These are phyloP conservation scores for Charadrius vociferus DNA, from an alignment of 2,113 vertebrate species.

Conservation along the genomic window DNA sequence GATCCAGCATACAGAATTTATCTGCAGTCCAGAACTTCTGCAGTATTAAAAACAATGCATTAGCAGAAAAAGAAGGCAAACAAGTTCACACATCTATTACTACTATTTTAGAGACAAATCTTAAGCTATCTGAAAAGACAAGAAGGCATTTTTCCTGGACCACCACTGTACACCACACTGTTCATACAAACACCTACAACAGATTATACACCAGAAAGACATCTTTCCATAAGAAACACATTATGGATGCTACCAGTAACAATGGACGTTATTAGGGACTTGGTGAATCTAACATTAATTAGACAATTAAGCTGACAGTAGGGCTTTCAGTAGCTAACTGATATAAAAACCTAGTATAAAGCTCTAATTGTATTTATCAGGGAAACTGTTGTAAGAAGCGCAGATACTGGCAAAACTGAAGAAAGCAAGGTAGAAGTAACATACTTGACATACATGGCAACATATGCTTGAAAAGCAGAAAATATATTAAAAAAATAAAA, in stretches of 20 bases:
- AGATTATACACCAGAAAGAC: not conserved
- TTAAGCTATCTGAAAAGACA: not conserved
- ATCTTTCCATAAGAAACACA: not conserved
- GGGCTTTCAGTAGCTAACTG: not conserved
- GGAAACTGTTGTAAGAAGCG: not conserved
- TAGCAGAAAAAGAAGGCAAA: not conserved
- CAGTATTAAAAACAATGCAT: not conserved
- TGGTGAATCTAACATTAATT: not conserved
- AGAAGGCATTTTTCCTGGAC: not conserved
- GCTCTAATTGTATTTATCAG: not conserved
- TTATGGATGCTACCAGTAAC: not conserved
- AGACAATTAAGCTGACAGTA: not conserved
- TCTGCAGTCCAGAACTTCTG: not conserved
- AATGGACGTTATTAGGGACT: rapidly evolving
- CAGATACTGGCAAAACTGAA: not conserved
- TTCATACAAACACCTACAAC: not conserved
- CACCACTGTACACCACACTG: not conserved
- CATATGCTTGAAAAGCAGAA: not conserved
- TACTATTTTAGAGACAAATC: not conserved
- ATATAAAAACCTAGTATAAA: not conserved
- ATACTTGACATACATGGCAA: not conserved
- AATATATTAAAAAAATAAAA: not conserved
- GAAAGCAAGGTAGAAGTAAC: not conserved
- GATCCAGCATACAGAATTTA: not conserved
- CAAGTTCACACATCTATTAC: not conserved